phyloP scores from a whole-genome alignment of 2,797 vertebrate species.

The Pterois miles region DNA sequence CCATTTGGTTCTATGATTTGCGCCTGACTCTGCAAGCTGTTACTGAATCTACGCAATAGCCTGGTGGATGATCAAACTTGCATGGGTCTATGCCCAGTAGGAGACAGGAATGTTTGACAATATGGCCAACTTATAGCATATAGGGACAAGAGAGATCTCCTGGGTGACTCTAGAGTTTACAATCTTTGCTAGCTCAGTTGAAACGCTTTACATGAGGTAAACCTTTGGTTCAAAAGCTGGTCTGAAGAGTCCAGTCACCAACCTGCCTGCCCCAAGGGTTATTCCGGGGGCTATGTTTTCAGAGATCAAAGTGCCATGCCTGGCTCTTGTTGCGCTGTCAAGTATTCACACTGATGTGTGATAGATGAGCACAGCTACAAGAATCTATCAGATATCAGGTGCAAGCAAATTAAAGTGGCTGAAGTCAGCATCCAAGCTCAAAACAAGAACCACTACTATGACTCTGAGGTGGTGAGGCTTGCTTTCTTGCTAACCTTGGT shows the following conservation, averaged over 20 bases:
- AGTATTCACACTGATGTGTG: background rate
- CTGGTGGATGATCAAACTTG: background rate
- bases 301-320: background rate
- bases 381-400: background rate
- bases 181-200: background rate
- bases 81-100: background rate
- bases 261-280: background rate
- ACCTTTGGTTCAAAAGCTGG: background rate
- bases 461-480: background rate
- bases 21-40: background rate
- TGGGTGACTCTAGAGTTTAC: background rate
- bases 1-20: background rate
- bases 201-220: background rate
- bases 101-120: conserved; percentile 14
- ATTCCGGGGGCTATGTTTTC: background rate
- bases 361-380: background rate
- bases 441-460: background rate
- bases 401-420: background rate
- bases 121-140: background rate
- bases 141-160: conserved; percentile 1
- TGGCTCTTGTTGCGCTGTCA: background rate
- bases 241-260: conserved; percentile 4
- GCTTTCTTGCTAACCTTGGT: background rate
- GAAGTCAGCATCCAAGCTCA: background rate
- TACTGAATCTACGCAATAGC: background rate